These are phyloP conservation scores for Phoxinus phoxinus DNA, from an alignment of 2,113 vertebrate species.

Conservation along the genomic window DNA sequence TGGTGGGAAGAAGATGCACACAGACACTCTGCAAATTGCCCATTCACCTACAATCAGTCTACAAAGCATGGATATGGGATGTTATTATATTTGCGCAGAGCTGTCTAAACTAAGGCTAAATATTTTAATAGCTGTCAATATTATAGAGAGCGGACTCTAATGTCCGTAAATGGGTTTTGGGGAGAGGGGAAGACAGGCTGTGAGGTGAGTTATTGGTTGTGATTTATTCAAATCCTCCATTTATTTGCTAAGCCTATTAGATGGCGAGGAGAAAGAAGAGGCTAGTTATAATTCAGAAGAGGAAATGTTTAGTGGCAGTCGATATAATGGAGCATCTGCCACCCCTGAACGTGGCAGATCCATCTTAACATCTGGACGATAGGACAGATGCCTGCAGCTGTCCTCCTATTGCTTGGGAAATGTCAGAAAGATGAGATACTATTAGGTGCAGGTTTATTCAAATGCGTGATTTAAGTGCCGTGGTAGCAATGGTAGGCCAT, in stretches of 20 bases:
- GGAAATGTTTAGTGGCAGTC: constrained; percentile 65
- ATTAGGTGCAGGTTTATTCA: constrained; percentile 41
- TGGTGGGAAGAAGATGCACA: constrained; percentile 5
- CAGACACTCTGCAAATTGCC: constrained; percentile 38
- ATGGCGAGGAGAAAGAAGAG: constrained; percentile 60
- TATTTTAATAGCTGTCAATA: constrained; percentile 60
- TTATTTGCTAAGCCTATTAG: constrained; percentile 79
- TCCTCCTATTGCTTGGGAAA: constrained; percentile 45
- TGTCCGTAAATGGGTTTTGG: constrained; percentile 55
- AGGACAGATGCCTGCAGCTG: constrained; percentile 56
- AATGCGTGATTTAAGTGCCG: constrained; percentile 41
- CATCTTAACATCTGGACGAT: constrained; percentile 65
- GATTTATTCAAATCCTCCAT: constrained; percentile 78
- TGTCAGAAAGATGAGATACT: constrained; percentile 41
- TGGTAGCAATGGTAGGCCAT: constrained; percentile 17
- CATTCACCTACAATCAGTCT: constrained; percentile 43
- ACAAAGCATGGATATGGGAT: constrained; percentile 45
- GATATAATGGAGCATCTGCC: constrained; percentile 75
- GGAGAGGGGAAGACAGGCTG: constrained; percentile 56
- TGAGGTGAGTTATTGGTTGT: constrained; percentile 67
- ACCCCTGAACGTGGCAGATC: constrained; percentile 67
- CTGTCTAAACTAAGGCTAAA: constrained; percentile 55
- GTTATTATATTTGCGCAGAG: constrained; percentile 47
- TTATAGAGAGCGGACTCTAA: constrained; percentile 58
- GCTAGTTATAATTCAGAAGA: constrained; percentile 69